These are phyloP conservation scores for Dilophus febrilis DNA, from an alignment of 2,888 invertebrate species.

Conservation along the genomic window DNA sequence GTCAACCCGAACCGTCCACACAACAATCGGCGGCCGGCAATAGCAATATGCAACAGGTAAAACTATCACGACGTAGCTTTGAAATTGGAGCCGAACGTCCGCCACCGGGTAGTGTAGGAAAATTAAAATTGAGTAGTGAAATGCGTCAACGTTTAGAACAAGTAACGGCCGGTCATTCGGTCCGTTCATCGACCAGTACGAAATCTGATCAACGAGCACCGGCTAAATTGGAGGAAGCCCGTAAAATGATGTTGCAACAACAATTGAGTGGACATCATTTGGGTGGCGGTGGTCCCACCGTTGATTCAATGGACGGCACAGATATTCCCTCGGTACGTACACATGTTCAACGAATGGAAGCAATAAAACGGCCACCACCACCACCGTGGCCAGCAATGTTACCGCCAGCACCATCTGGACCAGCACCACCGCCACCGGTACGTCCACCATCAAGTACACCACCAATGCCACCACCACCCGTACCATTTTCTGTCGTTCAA, in stretches of 20 bases:
- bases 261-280: constrained; percentile 47
- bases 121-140: constrained; percentile 75
- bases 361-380: constrained; percentile 35
- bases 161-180: constrained; percentile 77
- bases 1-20: constrained; percentile 1
- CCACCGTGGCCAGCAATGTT: constrained; percentile 49
- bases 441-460: constrained; percentile 34
- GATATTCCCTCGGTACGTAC: constrained; percentile 30
- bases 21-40: constrained; percentile 10
- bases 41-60: constrained; percentile 12
- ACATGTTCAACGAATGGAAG: constrained; percentile 43
- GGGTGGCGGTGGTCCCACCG: constrained; percentile 11
- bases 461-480: constrained; percentile 45
- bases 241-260: constrained; percentile 69
- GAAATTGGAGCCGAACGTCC: constrained; percentile 70
- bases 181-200: constrained; percentile 58
- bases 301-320: constrained; percentile 12
- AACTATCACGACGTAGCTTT: constrained; percentile 38
- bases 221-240: constrained; percentile 71
- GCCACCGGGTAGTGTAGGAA: constrained; percentile 76
- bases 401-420: constrained; percentile 41
- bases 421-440: constrained; percentile 40
- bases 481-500: constrained; percentile 34
- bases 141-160: constrained; percentile 79
- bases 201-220: constrained; percentile 51